phyloP scores from a whole-genome alignment of 2,113 vertebrate genomes.

The Nannospalax galili region DNA sequence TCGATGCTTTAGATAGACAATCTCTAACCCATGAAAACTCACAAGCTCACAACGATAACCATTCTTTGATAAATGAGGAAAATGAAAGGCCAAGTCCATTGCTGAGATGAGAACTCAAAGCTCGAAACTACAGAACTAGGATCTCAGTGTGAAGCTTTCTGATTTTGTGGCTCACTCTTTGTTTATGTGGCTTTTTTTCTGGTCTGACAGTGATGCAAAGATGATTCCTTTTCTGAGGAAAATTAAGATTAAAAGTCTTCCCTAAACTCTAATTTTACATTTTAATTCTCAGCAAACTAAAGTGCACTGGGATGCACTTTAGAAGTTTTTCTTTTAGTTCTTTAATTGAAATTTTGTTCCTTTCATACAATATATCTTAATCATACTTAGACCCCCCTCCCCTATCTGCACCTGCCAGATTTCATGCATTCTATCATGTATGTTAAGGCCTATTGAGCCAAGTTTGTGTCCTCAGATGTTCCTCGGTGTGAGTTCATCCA shows the following conservation, averaged over 20 bases:
- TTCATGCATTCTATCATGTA: no score
- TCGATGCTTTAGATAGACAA: background rate
- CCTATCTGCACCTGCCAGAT: no score
- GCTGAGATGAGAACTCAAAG: background rate
- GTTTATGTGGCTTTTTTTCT: background rate
- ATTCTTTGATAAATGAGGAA: background rate
- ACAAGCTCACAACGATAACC: background rate
- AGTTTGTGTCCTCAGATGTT: no score
- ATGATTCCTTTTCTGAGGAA: background rate
- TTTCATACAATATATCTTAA: no score
- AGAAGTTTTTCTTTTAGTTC: no score
- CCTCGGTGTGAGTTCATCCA: no score
- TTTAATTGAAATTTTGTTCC: no score
- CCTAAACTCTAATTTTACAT: background rate
- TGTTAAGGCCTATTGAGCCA: no score
- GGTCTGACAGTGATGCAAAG: background rate
- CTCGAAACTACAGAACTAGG: background rate
- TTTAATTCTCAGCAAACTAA: background rate
- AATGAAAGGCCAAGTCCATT: background rate
- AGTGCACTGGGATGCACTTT: background rate
- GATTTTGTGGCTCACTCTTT: background rate
- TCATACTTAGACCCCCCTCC: no score
- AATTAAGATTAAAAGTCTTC: background rate
- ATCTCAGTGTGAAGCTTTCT: background rate
- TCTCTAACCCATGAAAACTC: background rate